Conservation (phyloP, 2,888 invertebrate genomes). For the Himalopsyche kuldschensis region DNA sequence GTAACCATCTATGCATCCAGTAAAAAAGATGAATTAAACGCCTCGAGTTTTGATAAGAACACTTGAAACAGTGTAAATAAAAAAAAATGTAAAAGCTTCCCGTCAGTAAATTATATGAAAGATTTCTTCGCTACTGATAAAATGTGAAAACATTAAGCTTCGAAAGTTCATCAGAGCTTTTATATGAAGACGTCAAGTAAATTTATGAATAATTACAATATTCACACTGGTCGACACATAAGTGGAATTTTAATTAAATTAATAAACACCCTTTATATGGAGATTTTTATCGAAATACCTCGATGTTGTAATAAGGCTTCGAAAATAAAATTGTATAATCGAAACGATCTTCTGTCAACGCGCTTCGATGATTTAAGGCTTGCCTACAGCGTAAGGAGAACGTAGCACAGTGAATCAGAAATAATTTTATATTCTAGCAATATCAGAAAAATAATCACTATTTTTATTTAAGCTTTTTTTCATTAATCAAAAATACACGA, state of each 20-base stretch:
- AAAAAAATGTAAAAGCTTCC: neutral
- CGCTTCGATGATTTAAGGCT: neutral
- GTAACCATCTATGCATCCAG: too few species aligned
- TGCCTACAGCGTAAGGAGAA: neutral
- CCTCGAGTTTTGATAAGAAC: too few species aligned
- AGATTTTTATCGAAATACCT: neutral
- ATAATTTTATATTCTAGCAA: neutral
- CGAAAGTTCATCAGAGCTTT: neutral
- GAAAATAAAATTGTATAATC: neutral
- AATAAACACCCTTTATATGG: neutral
- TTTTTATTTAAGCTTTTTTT: too few species aligned
- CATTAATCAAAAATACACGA: too few species aligned
- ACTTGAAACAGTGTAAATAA: too few species aligned
- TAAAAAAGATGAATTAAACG: too few species aligned
- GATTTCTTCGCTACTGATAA: neutral
- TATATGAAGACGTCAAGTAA: neutral
- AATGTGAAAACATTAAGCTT: neutral
- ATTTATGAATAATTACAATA: neutral
- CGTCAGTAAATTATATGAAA: neutral
- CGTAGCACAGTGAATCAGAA: neutral
- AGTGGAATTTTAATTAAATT: neutral
- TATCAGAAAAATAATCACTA: too few species aligned
- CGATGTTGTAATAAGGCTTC: neutral
- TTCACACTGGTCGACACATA: neutral
- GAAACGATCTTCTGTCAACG: neutral